Conservation (phyloP, 2,113 vertebrate genomes). For the Coreoperca whiteheadi region DNA sequence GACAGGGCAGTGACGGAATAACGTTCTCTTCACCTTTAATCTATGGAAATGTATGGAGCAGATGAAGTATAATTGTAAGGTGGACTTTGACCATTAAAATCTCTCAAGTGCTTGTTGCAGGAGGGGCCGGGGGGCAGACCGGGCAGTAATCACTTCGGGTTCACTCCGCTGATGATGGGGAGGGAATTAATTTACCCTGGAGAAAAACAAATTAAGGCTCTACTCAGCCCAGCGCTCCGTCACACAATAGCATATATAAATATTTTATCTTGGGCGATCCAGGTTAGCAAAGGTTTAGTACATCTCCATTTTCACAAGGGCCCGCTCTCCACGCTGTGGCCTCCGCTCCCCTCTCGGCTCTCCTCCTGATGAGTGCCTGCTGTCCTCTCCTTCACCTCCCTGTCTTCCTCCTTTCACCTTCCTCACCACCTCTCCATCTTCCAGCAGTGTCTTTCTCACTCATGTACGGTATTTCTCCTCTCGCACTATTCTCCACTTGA, state of each 20-base stretch:
- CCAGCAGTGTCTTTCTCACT: constrained; percentile 35
- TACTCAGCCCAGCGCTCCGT: constrained; percentile 67
- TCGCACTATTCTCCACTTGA: constrained; percentile 29
- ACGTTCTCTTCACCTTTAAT: constrained; percentile 82
- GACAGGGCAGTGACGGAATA: constrained; percentile 34
- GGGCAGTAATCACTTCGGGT: constrained; percentile 79
- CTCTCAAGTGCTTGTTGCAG: constrained; percentile 78
- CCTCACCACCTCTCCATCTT: constrained; percentile 60
- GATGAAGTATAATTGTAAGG: constrained; percentile 85
- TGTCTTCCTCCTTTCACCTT: constrained; percentile 58
- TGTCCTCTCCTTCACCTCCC: constrained; percentile 75
- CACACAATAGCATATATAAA: constrained; percentile 89
- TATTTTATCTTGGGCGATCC: constrained; percentile 86
- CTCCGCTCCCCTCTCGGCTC: constrained; percentile 69
- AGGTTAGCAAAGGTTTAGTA: constrained; percentile 87
- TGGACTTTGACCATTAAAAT: constrained; percentile 83
- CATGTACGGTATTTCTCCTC: constrained; percentile 26
- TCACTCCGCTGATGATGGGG: constrained; percentile 80
- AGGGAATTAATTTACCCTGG: constrained; percentile 84
- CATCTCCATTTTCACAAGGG: constrained; percentile 85
- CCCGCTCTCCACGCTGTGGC: constrained; percentile 74
- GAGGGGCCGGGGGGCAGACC: constrained; percentile 65
- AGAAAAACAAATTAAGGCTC: constrained; percentile 86
- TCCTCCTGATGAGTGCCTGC: constrained; percentile 72
- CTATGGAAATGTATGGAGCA: constrained; percentile 82